phyloP scores from a whole-genome alignment of 1,140 invertebrate genomes.

The Lerema accius region DNA sequence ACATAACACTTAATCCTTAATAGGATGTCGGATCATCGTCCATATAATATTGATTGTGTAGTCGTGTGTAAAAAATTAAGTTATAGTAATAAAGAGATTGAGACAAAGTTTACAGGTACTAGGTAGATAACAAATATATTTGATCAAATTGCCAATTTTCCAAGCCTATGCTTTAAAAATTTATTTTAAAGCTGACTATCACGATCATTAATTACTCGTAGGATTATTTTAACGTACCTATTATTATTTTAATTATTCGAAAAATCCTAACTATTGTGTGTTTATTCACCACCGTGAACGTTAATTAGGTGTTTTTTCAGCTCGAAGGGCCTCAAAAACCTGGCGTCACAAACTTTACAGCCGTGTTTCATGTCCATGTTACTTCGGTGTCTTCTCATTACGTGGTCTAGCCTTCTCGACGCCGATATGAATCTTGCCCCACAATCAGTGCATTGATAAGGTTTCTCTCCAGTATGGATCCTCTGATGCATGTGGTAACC shows the following conservation, averaged over 20 bases:
- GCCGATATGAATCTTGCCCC: slow-evolving; percentile 81
- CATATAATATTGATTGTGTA: too few species aligned
- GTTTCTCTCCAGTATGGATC: slow-evolving; percentile 89
- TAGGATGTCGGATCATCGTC: background rate
- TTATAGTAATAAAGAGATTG: too few species aligned
- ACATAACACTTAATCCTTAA: background rate
- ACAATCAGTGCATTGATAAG: slow-evolving; percentile 88
- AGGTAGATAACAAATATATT: too few species aligned
- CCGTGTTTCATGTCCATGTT: slow-evolving; percentile 52
- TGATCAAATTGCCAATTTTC: too few species aligned
- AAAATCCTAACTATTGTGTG: slow-evolving; percentile 7
- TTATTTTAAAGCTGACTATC: too few species aligned
- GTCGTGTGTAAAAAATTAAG: too few species aligned
- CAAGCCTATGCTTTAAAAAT: too few species aligned
- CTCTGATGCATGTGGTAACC: slow-evolving; percentile 68
- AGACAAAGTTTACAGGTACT: too few species aligned
- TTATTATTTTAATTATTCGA: slow-evolving; percentile 6
- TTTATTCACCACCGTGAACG: slow-evolving; percentile 34
- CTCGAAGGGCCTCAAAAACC: slow-evolving; percentile 64
- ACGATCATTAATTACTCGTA: too few species aligned
- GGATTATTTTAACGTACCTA: too few species aligned
- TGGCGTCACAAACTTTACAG: slow-evolving; percentile 52
- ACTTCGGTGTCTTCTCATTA: slow-evolving; percentile 65
- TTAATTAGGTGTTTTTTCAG: slow-evolving; percentile 59
- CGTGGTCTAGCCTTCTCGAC: slow-evolving; percentile 67